Evolutionary conservation across 2,113 vertebrate species (phyloP).

Genomic region (Myrmecophaga tridactyla): DNA sequence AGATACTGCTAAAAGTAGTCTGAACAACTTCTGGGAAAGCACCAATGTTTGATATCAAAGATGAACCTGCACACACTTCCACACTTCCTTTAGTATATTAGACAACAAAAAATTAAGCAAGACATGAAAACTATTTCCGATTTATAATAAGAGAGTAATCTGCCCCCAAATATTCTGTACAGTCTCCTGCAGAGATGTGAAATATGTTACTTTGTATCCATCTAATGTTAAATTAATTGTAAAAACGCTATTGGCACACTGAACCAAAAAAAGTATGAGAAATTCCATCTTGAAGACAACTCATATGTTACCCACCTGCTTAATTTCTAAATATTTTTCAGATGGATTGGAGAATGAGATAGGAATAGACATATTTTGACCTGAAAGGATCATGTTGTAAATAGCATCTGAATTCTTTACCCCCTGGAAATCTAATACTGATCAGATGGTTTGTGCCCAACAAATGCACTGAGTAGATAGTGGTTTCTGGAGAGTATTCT

Average conservation of each 20-base stretch:
- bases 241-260: constrained; percentile 38
- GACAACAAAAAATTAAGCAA: constrained; percentile 16
- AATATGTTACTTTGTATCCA: constrained; percentile 38
- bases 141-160: constrained; percentile 39
- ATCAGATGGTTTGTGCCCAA: constrained; percentile 46
- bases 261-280: constrained; percentile 33
- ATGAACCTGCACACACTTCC: neutral
- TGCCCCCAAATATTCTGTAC: constrained; percentile 35
- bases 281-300: constrained; percentile 55
- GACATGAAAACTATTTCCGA: constrained; percentile 14
- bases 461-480: neutral
- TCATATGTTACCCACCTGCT: constrained; percentile 67
- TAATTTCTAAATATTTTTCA: constrained; percentile 61
- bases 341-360: constrained; percentile 41
- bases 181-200: constrained; percentile 48
- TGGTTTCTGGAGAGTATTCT: constrained; percentile 1
- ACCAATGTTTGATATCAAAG: neutral
- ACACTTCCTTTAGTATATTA: neutral
- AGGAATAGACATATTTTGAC: constrained; percentile 43
- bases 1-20: neutral
- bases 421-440: constrained; percentile 43
- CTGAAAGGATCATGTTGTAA: constrained; percentile 42
- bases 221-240: constrained; percentile 63
- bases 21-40: neutral
- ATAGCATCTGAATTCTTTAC: constrained; percentile 56